Evolutionary conservation across 2,888 invertebrate genomes (phyloP).

Genomic region (Lampropteryx suffumata): DNA sequence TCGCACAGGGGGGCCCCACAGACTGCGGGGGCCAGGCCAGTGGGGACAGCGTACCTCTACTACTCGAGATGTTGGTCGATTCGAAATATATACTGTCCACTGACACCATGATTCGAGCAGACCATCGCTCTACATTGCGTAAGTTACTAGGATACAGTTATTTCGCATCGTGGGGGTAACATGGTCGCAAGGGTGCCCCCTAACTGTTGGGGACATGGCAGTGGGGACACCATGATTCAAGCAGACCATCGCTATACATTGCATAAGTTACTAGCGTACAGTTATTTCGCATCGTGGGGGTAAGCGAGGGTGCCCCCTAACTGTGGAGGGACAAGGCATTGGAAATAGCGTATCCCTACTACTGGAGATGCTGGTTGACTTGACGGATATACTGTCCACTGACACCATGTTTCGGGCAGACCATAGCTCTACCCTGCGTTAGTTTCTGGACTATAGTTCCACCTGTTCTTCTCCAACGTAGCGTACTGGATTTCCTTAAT

Average conservation of each 20-base stretch:
- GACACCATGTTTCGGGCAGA: slow-evolving; percentile 84
- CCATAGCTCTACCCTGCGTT: slow-evolving; percentile 61
- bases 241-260: slow-evolving; percentile 77
- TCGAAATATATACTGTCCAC: slow-evolving; percentile 80
- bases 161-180: slow-evolving; percentile 25
- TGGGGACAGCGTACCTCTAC: slow-evolving; percentile 56
- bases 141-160: no score
- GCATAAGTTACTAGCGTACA: slow-evolving; percentile 53
- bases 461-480: no score
- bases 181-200: slow-evolving; percentile 52
- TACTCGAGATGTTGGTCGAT: slow-evolving; percentile 71
- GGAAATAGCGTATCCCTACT: no score
- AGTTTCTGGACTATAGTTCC: no score
- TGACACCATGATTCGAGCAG: slow-evolving; percentile 86
- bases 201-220: slow-evolving; percentile 38
- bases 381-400: no score
- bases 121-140: slow-evolving; percentile 64
- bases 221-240: slow-evolving; percentile 79
- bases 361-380: no score
- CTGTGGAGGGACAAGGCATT: slow-evolving; percentile 35
- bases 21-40: slow-evolving; percentile 37
- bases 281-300: slow-evolving; percentile 23
- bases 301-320: slow-evolving; percentile 47
- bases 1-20: slow-evolving; percentile 50
- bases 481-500: no score